Conservation (phyloP, 2,888 invertebrate species). For the Furcula furcula region DNA sequence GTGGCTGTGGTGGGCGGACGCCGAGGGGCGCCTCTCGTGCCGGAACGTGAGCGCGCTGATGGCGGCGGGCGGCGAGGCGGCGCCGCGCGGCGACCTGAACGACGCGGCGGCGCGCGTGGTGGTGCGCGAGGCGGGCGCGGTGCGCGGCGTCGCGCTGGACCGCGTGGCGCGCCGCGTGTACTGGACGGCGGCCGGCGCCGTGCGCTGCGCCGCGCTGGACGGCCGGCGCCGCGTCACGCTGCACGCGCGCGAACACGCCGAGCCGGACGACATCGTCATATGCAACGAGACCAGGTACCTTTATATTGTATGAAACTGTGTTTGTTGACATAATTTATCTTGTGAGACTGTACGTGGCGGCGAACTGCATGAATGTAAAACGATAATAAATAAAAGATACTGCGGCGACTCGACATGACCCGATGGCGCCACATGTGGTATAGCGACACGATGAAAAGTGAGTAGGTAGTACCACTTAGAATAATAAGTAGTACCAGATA, state of each 20-base stretch:
- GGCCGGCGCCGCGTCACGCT: conserved; percentile 81
- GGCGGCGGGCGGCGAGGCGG: conserved; percentile 5
- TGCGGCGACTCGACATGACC: too few relatives aligned
- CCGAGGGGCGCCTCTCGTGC: conserved; percentile 38
- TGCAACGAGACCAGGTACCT: conserved; percentile 79
- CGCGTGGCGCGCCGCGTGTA: conserved; percentile 86
- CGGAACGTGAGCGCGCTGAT: conserved; percentile 20
- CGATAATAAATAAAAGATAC: background rate
- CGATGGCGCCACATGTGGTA: too few relatives aligned
- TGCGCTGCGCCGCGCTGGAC: conserved; percentile 72
- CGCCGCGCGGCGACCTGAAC: conserved; percentile 4
- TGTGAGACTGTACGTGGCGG: too few relatives aligned
- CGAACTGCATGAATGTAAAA: background rate
- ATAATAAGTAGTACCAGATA: too few relatives aligned
- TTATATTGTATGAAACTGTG: too few relatives aligned
- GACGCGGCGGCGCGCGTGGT: conserved; percentile 11
- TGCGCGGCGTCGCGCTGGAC: conserved; percentile 89
- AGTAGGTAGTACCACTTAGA: too few relatives aligned
- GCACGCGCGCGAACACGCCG: conserved; percentile 71
- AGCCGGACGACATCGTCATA: conserved; percentile 87
- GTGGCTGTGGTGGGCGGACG: conserved; percentile 65
- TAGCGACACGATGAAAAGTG: too few relatives aligned
- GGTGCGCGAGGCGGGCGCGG: conserved; percentile 78
- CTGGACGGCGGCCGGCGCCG: conserved; percentile 80
- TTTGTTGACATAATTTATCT: too few relatives aligned